Evolutionary conservation across 2,888 invertebrate species (phyloP), one percentile per base, ranked within the genome.

Genomic region (Meliscaeva auricollis): DNA sequence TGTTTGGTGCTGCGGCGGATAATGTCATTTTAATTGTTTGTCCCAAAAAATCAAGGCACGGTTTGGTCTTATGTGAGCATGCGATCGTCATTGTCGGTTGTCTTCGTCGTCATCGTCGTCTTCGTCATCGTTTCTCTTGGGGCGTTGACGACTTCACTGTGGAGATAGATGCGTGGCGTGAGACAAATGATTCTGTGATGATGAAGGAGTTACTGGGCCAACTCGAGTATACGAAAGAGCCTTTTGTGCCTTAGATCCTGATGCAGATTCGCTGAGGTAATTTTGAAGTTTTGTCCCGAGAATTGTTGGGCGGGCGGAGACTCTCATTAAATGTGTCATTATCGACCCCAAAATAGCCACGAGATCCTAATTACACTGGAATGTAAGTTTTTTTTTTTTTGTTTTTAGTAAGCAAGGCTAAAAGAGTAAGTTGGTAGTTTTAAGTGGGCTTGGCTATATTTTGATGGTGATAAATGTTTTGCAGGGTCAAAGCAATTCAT

Each of bases 341-440:
- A 88, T 87, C 87, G 82, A 72, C 44, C 74, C 15, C 77, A 82
- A 82, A 85, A 77, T 56, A 78, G 88, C 87, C 88, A 88, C 88
- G 88, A 88, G 88, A 87, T 88, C 83, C 87, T 88, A 87, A 88
- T 88, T 88, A 88, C 81, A 62, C 17, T 80, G 88, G 88, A 88
- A 88, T 88, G 85, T 70, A 38, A 68, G 78, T 35, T n/a, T 38
- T 9, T 38, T 38, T 38, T 38, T 38, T 38, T 38, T 9, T 9
- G 9, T 38, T 38, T 9, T 20, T 20, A 13, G 9, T 11, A 22
- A 13, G 3, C 13, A 58, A 54, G 32, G 15, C 54, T 52, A 17
- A 48, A 26, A 38, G 17, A 7, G 30, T n/a, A 35, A 9, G 54
- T 46, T 72, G 56, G 70, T 66, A 64, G n/a, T 32, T 15, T 30